Evolutionary conservation across 2,888 invertebrate species (phyloP).

Genomic region (Drosophila mayaguana): DNA sequence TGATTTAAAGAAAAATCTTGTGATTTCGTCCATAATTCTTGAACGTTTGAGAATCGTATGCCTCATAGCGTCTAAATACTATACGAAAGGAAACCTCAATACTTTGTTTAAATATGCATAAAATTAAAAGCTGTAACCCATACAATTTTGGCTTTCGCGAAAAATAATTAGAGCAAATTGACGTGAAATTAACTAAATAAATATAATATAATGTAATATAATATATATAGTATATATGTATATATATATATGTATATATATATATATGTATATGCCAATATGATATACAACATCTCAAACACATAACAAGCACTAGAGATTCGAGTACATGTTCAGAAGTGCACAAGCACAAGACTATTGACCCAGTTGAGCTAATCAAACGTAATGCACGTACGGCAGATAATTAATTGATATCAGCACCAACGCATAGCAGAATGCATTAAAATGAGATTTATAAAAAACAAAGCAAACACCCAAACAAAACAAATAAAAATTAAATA

Average conservation of each 20-base stretch:
- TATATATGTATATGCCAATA: neutral
- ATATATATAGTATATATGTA: neutral
- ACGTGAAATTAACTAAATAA: constrained; percentile 7
- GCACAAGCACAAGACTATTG: constrained; percentile 17
- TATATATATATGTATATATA: neutral
- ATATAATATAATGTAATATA: no score
- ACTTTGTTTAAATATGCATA: neutral
- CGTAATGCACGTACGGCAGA: constrained; percentile 33
- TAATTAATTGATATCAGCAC: constrained; percentile 37
- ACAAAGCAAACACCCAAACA: constrained; percentile 3
- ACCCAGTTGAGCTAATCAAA: constrained; percentile 29
- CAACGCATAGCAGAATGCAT: constrained; percentile 33
- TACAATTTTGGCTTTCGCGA: neutral
- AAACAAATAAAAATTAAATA: neutral
- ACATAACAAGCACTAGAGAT: neutral
- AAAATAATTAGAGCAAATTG: constrained; percentile 6
- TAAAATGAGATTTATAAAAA: constrained; percentile 13
- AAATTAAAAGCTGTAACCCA: constrained; percentile 1
- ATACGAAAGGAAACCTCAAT: neutral
- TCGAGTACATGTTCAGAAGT: neutral
- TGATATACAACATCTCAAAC: neutral
- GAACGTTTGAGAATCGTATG: neutral
- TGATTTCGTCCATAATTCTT: no score
- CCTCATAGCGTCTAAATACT: neutral
- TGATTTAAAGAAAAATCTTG: no score